These are phyloP conservation scores for Nyctalus aviator DNA, from an alignment of 2,797 vertebrate species.

Conservation along the genomic window DNA sequence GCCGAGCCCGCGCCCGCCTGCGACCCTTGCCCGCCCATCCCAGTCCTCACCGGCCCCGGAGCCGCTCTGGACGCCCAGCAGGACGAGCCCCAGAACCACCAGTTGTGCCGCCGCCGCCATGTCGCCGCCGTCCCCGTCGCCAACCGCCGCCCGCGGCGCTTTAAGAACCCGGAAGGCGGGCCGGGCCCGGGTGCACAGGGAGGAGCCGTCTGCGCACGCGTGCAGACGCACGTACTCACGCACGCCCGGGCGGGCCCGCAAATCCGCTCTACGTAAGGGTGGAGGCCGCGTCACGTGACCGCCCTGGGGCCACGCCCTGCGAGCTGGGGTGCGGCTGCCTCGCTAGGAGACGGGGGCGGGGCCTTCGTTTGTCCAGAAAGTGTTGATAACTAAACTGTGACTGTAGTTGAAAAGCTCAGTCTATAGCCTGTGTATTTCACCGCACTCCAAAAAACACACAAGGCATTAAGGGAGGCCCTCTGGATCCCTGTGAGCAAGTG, in stretches of 20 bases:
- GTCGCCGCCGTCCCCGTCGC: background rate
- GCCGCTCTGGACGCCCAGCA: conserved; percentile 40
- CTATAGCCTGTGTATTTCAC: background rate
- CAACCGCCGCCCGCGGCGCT: background rate
- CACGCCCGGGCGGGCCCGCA: fast-evolving
- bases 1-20: background rate
- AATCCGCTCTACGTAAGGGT: background rate
- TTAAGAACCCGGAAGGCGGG: background rate
- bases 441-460: background rate
- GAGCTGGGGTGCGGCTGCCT: fast-evolving
- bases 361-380: too few relatives aligned
- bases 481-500: background rate
- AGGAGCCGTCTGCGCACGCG: background rate
- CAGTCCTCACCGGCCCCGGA: conserved; percentile 63
- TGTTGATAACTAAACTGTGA: background rate
- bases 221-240: background rate
- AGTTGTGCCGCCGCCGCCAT: background rate
- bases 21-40: too few relatives aligned
- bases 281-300: conserved; percentile 33
- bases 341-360: background rate
- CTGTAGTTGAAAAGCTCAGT: background rate
- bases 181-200: conserved; percentile 20
- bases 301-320: fast-evolving
- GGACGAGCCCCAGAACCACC: background rate
- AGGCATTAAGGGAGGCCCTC: background rate